A percentile compares a stretch with the other conserved stretches of the same genome.
Evolutionary conservation across 1,140 invertebrate genomes (phyloP).

Genomic region (Bombus pyrosoma): DNA sequence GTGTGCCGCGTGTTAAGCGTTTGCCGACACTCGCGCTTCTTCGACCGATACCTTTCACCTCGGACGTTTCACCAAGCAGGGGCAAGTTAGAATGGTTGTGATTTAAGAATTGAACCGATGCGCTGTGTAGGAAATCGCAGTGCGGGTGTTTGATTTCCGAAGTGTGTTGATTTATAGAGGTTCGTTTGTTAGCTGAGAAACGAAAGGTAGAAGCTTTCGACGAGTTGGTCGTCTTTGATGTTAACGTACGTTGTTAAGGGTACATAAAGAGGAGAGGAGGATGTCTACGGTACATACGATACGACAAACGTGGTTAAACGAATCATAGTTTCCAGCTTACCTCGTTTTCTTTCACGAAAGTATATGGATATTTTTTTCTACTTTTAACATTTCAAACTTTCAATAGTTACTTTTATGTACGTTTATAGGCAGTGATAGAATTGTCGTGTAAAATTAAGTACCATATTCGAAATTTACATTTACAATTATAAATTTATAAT

Average conservation of each 20-base stretch:
- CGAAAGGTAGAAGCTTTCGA: neutral
- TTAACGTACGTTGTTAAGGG: neutral
- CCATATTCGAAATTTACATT: neutral
- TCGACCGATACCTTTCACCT: neutral
- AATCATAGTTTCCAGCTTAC: neutral
- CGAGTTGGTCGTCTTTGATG: neutral
- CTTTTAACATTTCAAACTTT: neutral
- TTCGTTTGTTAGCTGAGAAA: neutral
- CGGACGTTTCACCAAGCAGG: neutral
- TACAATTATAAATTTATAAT: too few species aligned
- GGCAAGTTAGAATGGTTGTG: neutral
- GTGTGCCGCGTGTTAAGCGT: slow-evolving; percentile 2
- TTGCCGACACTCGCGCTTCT: neutral
- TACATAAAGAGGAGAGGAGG: neutral
- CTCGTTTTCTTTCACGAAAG: neutral
- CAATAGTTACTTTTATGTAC: neutral
- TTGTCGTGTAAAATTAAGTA: too few species aligned
- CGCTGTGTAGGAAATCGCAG: neutral
- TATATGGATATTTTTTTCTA: neutral
- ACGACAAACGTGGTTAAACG: neutral
- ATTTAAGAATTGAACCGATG: neutral
- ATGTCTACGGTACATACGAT: neutral
- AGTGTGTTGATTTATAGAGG: neutral
- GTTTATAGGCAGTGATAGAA: neutral
- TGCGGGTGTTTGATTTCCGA: neutral